These are phyloP conservation scores for Spondyliosoma cantharus DNA, from an alignment of 2,797 vertebrate species.

Conservation along the genomic window DNA sequence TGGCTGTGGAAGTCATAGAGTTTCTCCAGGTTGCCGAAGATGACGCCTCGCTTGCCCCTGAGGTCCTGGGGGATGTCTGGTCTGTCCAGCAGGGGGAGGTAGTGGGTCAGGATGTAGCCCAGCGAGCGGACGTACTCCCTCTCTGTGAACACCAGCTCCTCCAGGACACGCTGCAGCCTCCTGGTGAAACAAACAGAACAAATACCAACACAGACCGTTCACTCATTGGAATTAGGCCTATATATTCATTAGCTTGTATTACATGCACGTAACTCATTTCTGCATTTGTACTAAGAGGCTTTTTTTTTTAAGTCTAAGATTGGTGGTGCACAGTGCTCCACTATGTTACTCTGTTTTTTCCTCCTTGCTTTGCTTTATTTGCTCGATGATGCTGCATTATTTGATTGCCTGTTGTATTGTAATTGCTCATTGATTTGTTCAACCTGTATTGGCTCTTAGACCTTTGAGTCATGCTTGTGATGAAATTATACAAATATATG, in stretches of 20 bases:
- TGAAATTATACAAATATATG: neutral
- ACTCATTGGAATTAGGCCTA: too few species aligned
- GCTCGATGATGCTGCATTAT: neutral
- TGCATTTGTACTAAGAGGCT: too few species aligned
- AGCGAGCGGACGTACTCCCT: conserved; percentile 86
- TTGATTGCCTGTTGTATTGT: neutral
- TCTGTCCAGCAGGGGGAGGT: conserved; percentile 85
- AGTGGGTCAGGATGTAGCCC: conserved; percentile 85
- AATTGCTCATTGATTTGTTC: too few species aligned
- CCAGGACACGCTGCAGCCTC: conserved; percentile 84
- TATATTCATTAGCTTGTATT: neutral
- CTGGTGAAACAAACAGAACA: conserved; percentile 61
- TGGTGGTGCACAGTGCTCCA: too few species aligned
- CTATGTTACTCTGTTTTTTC: neutral
- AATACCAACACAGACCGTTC: neutral
- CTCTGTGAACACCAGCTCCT: conserved; percentile 87
- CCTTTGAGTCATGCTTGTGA: neutral
- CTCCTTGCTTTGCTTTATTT: neutral
- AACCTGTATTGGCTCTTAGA: too few species aligned
- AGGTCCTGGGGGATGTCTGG: conserved; percentile 85
- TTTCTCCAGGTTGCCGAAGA: conserved; percentile 88
- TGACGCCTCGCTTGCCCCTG: conserved; percentile 84
- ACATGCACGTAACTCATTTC: neutral
- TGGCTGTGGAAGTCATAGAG: conserved; percentile 85
- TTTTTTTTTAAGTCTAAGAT: too few species aligned